phyloP scores from a whole-genome alignment of 2,797 vertebrate species.

The Champsocephalus esox region DNA sequence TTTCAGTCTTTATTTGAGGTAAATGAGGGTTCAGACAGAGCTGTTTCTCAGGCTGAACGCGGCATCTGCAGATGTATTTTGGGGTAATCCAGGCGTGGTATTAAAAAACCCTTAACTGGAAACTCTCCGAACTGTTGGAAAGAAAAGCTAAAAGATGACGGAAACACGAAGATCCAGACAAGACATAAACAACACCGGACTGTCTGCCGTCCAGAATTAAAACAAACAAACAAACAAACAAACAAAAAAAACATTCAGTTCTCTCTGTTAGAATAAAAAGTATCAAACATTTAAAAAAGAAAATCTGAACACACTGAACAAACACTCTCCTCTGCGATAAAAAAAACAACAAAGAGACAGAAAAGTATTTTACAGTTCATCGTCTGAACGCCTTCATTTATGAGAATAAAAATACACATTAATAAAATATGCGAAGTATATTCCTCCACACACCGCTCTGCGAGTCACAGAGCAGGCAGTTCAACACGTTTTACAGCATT shows the following conservation, averaged over 20 bases:
- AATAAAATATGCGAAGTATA: neutral
- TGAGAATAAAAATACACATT: slow-evolving; percentile 28
- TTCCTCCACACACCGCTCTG: neutral
- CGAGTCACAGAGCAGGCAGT: slow-evolving; percentile 1
- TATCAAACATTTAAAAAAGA: slow-evolving; percentile 31
- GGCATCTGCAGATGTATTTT: slow-evolving; percentile 1
- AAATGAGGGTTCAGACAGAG: slow-evolving; percentile 29
- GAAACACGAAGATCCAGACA: slow-evolving; percentile 21
- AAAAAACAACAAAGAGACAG: slow-evolving; percentile 16
- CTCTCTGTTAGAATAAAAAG: slow-evolving; percentile 37
- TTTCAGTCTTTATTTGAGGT: slow-evolving; percentile 60
- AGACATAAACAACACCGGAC: slow-evolving; percentile 20
- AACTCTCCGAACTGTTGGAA: slow-evolving; percentile 14
- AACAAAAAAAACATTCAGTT: neutral
- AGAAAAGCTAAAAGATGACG: neutral
- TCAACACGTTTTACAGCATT: neutral
- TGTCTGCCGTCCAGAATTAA: neutral
- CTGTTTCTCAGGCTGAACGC: slow-evolving; percentile 20
- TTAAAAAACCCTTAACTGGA: slow-evolving; percentile 53
- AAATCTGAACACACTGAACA: neutral
- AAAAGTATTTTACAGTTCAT: slow-evolving; percentile 8
- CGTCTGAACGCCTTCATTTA: neutral
- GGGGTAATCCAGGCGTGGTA: slow-evolving; percentile 6
- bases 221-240: neutral
- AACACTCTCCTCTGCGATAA: slow-evolving; percentile 13